Base-by-base conservation (phyloP, 2,113 vertebrate species). In the Python bivittatus region DNA sequence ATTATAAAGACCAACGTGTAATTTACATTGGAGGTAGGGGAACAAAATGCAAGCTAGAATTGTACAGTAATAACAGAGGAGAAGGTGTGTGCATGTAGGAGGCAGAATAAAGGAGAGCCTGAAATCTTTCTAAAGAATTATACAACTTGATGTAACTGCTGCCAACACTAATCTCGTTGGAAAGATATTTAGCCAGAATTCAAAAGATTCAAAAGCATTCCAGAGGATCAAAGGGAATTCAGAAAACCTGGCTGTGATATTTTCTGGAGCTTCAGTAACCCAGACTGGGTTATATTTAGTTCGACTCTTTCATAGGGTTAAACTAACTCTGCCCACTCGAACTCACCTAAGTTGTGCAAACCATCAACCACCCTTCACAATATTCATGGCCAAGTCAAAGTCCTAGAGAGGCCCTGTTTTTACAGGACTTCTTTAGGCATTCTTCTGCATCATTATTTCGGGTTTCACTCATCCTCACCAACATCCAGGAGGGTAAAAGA, bases 41-140 rank as follows among this genome's bases (percentile, higher is more conserved):
- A 6, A 60, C 29, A 60, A 93, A 92, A 94, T 84, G 85, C 7
- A 89, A 94, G 38, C 9, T 13, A 52, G 22, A 90, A 92, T 92
- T 88, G 91, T 91, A 96, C 94, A 95, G 1, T 93, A 90, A 83
- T 42, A 93, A 87, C 88, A 72, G 83, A 27, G 79, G 38, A 87
- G 72, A 57, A 86, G 89, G 86, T 57, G 54, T 25, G n/a, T 29
- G 42, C 29, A 25, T 44, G 38, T 44, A 44, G 25, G 58, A 33
- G 58, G 33, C 7, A 29, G 79, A 72, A 57, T 58, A 25, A 92
- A 93, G 94, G 64, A 48, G 79, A 1, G 44, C 83, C 90, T 60
- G 22, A 84, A 52, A 44, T 15, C 12, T 60, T 61, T 84, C 25
- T 44, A 38, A 9, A 53, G 29, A 83, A 58, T n/a, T 33, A 60